phyloP scores from a whole-genome alignment of 2,888 invertebrate genomes.

The Aspidiotus destructor region DNA sequence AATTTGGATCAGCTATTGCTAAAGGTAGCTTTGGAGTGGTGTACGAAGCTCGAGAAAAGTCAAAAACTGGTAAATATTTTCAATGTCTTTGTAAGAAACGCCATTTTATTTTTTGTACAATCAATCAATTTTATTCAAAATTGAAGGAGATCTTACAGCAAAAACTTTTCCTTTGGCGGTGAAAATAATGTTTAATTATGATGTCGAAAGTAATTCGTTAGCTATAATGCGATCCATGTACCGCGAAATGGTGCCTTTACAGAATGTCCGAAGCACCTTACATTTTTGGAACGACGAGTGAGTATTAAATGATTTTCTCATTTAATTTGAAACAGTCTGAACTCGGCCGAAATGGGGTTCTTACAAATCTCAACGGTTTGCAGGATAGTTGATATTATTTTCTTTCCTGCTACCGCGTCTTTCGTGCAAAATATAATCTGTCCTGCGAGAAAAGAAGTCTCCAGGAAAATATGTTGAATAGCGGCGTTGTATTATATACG shows the following conservation, averaged over 20 bases:
- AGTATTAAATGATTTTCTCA: neutral
- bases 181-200: conserved; percentile 89
- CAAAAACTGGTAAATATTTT: conserved; percentile 12
- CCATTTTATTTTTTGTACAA: neutral
- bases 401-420: no score
- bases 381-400: no score
- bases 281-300: conserved; percentile 25
- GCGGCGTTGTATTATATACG: no score
- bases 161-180: conserved; percentile 58
- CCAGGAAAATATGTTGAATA: no score
- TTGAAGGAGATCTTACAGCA: neutral
- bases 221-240: conserved; percentile 69
- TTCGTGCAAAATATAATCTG: no score
- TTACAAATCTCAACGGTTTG: no score
- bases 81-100: neutral
- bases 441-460: no score
- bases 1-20: conserved; percentile 60
- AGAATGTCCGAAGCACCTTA: conserved; percentile 3
- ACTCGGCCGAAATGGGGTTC: no score
- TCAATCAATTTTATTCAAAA: conserved; percentile 4
- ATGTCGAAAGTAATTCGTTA: conserved; percentile 68
- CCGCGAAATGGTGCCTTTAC: conserved; percentile 67
- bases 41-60: conserved; percentile 55
- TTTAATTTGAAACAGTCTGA: no score
- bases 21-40: conserved; percentile 76